A percentile compares a stretch with the other conserved stretches of the same genome.
Conservation (phyloP, 2,113 vertebrate species). For the Jacana jacana region DNA sequence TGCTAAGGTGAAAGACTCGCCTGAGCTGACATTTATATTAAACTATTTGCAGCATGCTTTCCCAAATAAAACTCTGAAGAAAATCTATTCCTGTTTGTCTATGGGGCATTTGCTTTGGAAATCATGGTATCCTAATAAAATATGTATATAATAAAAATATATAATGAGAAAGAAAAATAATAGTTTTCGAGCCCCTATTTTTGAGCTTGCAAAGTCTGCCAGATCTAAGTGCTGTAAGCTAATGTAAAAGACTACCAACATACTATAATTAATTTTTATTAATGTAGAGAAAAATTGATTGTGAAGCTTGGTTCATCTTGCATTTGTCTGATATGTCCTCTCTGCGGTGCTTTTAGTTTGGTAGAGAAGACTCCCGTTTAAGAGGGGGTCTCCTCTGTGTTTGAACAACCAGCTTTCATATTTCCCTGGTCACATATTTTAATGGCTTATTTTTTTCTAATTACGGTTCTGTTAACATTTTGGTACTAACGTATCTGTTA, state of each 20-base stretch:
- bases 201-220: neutral
- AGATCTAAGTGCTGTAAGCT: neutral
- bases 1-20: neutral
- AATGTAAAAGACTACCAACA: neutral
- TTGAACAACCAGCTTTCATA: neutral
- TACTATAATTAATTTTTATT: neutral
- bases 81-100: neutral
- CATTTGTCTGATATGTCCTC: neutral
- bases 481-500: neutral
- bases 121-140: neutral
- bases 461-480: neutral
- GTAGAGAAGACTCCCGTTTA: neutral
- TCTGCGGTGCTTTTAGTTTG: neutral
- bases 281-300: neutral
- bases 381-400: neutral
- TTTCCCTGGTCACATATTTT: neutral
- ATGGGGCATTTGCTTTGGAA: neutral
- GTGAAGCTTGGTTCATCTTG: neutral
- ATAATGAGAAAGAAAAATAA: neutral
- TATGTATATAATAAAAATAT: neutral
- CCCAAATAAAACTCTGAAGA: neutral
- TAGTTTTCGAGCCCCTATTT: neutral
- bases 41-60: neutral
- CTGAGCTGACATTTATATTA: constrained; percentile 18
- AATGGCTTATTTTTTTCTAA: neutral